Evolutionary conservation across 2,888 invertebrate species (phyloP).

Genomic region (Apodemia mormo): DNA sequence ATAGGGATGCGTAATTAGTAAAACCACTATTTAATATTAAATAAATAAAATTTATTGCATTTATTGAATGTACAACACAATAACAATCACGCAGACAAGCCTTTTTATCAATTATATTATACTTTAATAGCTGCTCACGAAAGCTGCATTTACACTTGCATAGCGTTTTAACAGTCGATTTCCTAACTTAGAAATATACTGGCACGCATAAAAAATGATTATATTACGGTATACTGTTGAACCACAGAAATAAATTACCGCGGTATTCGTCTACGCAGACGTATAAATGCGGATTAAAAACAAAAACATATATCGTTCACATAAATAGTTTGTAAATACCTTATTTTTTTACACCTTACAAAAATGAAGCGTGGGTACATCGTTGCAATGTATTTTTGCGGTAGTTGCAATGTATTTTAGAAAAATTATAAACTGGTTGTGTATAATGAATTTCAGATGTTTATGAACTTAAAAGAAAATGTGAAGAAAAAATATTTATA

Average conservation of each 20-base stretch:
- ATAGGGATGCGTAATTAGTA: background rate
- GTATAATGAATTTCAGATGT: no score
- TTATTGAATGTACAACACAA: constrained; percentile 9
- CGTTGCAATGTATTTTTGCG: no score
- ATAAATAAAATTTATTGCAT: constrained; percentile 16
- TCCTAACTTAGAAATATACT: background rate
- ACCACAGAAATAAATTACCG: background rate
- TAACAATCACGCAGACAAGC: constrained; percentile 1
- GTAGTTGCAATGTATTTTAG: no score
- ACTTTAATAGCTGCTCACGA: constrained; percentile 2
- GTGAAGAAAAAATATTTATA: no score
- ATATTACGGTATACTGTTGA: background rate
- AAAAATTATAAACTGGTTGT: no score
- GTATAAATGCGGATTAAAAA: no score
- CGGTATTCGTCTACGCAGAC: background rate
- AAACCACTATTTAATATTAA: constrained; percentile 16
- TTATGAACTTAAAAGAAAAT: no score
- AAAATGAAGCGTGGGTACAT: no score
- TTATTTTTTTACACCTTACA: no score
- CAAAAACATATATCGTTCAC: no score
- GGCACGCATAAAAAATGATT: background rate
- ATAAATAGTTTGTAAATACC: no score
- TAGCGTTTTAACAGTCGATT: constrained; percentile 9
- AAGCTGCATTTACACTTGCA: constrained; percentile 10
- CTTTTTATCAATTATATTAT: background rate